These are phyloP conservation scores for Polypedilum vanderplanki DNA, from an alignment of 1,140 invertebrate genomes.

Conservation along the genomic window DNA sequence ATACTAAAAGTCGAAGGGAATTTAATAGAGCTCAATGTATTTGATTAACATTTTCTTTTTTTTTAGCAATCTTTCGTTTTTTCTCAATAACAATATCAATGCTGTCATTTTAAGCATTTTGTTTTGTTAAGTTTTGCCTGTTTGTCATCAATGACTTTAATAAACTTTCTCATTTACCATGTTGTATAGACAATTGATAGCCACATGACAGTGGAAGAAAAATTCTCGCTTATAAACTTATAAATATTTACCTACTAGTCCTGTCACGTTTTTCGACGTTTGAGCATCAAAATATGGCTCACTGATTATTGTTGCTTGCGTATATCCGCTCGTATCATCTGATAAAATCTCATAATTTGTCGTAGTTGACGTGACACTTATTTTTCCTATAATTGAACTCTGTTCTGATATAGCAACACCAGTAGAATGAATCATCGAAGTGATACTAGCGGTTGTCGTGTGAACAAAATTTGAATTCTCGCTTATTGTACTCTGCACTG, in stretches of 20 bases:
- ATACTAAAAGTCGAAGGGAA: too few relatives aligned
- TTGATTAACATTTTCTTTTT: too few relatives aligned
- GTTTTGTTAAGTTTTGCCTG: too few relatives aligned
- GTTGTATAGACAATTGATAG: too few relatives aligned
- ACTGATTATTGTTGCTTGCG: constrained; percentile 33
- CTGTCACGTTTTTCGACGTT: constrained; percentile 60
- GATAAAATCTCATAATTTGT: constrained; percentile 35
- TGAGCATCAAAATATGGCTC: constrained; percentile 60
- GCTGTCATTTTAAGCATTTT: too few relatives aligned
- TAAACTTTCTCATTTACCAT: too few relatives aligned
- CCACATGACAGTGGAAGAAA: too few relatives aligned
- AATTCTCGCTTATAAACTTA: too few relatives aligned
- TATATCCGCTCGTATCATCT: not conserved
- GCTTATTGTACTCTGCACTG: not conserved
- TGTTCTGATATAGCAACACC: not conserved
- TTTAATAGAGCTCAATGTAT: too few relatives aligned
- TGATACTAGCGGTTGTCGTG: not conserved
- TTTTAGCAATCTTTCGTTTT: too few relatives aligned
- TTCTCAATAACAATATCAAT: too few relatives aligned
- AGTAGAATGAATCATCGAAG: not conserved
- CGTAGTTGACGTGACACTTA: constrained; percentile 33
- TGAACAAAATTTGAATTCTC: not conserved
- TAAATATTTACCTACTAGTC: constrained; percentile 53
- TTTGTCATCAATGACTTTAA: too few relatives aligned
- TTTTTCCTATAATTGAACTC: not conserved